Percentiles rank a stretch among this genome's conserved stretches.
These are phyloP conservation scores for Myoxocephalus aenaeus DNA, from an alignment of 2,797 vertebrate genomes.

Conservation along the genomic window DNA sequence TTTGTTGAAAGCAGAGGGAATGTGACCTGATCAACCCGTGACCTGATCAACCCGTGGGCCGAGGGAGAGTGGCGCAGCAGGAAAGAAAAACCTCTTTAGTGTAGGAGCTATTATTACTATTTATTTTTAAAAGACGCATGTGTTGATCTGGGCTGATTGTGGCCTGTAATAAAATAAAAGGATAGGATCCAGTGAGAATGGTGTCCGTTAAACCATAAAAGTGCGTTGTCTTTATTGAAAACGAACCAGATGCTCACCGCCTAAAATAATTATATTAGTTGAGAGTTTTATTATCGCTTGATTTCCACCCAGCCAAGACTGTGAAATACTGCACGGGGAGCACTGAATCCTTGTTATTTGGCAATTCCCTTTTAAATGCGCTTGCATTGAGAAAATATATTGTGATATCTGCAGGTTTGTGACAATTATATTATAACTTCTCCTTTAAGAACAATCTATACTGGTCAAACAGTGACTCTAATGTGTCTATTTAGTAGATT, in stretches of 20 bases:
- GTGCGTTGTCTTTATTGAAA: not conserved
- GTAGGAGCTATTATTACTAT: not conserved
- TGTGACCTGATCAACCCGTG: constrained; percentile 50
- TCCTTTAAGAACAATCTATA: not conserved
- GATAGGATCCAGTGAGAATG: not conserved
- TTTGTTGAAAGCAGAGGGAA: constrained; percentile 50
- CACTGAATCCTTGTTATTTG: constrained; percentile 13
- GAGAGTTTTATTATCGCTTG: not conserved
- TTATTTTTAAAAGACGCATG: not conserved
- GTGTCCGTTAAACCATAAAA: constrained; percentile 11
- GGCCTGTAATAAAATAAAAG: not conserved
- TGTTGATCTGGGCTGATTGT: not conserved
- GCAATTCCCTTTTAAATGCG: not conserved
- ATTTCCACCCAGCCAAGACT: not conserved
- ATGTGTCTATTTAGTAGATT: constrained; percentile 25
- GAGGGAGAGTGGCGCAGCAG: not conserved
- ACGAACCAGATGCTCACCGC: constrained; percentile 19
- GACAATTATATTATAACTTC: not conserved
- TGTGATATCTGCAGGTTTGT: not conserved
- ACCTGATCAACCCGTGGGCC: constrained; percentile 33
- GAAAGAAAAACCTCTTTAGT: constrained; percentile 1
- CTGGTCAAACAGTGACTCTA: constrained; percentile 10
- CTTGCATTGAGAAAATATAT: constrained; percentile 3
- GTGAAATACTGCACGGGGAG: not conserved
- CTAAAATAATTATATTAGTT: not conserved